A percentile compares a stretch with the other conserved stretches of the same genome.
Evolutionary conservation across 2,888 invertebrate genomes (phyloP).

Genomic region (Meta bourneti): DNA sequence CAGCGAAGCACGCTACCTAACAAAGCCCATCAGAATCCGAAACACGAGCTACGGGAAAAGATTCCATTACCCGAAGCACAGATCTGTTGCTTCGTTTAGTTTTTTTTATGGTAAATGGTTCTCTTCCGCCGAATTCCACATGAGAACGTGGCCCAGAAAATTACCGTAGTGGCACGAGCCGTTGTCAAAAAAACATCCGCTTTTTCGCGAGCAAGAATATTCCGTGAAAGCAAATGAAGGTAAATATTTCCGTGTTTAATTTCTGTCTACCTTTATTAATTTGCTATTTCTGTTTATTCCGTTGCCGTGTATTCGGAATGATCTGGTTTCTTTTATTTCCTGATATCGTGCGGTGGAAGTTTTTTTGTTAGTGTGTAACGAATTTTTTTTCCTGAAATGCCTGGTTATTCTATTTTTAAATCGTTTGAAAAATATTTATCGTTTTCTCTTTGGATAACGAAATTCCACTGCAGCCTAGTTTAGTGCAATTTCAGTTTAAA

Average conservation of each 20-base stretch:
- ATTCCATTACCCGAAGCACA: not conserved
- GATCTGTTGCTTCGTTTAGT: not conserved
- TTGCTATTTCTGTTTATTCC: not conserved
- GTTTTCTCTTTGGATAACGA: no score
- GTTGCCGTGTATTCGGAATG: no score
- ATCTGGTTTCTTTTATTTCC: no score
- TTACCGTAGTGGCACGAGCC: not conserved
- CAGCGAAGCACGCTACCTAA: not conserved
- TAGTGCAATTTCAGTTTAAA: no score
- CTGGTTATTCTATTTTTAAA: no score
- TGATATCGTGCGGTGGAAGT: no score
- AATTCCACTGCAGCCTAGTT: no score
- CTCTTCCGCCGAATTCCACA: not conserved
- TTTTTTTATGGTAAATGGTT: not conserved
- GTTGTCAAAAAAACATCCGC: not conserved
- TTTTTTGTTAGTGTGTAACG: no score
- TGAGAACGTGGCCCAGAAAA: not conserved
- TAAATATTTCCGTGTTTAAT: conserved; percentile 3
- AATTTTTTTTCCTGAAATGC: no score
- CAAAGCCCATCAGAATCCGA: not conserved
- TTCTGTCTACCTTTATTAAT: not conserved
- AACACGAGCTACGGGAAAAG: not conserved
- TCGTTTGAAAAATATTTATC: no score
- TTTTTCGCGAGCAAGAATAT: conserved; percentile 2
- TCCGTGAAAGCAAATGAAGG: not conserved